Conservation (phyloP, 1,140 invertebrate species). For the Lutraria rhynchaena region DNA sequence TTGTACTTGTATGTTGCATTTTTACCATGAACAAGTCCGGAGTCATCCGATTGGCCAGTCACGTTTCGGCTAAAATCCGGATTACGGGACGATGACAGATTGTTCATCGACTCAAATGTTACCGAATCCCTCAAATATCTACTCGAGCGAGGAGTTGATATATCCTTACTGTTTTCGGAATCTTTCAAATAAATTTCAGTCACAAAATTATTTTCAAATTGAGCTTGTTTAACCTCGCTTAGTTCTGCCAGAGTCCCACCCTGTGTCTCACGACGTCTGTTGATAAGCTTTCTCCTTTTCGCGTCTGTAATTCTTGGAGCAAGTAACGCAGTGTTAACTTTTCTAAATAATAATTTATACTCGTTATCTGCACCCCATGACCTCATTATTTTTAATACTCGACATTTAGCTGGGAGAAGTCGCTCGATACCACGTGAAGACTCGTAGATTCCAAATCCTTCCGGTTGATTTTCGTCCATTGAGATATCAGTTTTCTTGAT, state of each 20-base stretch:
- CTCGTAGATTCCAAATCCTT: conserved; percentile 51
- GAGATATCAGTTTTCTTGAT: conserved; percentile 26
- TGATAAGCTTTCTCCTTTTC: conserved; percentile 41
- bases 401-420: conserved; percentile 44
- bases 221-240: conserved; percentile 2
- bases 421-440: conserved; percentile 52
- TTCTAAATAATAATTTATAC: conserved; percentile 45
- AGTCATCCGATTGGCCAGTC: conserved; percentile 30
- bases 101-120: conserved; percentile 19
- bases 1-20: conserved; percentile 1
- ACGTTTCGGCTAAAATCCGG: conserved; percentile 34
- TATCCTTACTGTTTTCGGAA: conserved; percentile 32
- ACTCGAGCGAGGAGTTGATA: conserved; percentile 4
- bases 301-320: conserved; percentile 31
- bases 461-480: conserved; percentile 24
- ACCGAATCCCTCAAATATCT: conserved; percentile 8
- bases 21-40: conserved; percentile 6
- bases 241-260: background rate
- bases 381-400: conserved; percentile 50
- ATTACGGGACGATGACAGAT: conserved; percentile 1
- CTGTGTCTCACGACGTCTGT: background rate
- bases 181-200: conserved; percentile 50
- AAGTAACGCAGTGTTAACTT: conserved; percentile 25
- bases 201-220: conserved; percentile 37
- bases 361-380: conserved; percentile 41